These are phyloP conservation scores for Lochmaea capreae DNA, from an alignment of 2,888 invertebrate species.

Conservation along the genomic window DNA sequence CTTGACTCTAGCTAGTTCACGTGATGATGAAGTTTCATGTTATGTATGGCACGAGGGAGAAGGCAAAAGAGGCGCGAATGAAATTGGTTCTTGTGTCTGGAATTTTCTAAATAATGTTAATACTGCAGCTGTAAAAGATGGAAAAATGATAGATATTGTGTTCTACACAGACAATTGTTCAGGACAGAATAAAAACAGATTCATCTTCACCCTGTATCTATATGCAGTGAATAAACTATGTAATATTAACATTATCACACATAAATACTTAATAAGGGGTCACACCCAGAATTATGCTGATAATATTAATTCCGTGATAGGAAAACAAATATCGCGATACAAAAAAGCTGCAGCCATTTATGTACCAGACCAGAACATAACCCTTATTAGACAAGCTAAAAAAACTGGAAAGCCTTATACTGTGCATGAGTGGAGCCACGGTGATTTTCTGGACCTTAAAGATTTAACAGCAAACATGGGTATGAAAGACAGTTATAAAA, in stretches of 20 bases:
- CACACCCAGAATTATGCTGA: conserved; percentile 21
- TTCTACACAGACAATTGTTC: conserved; percentile 15
- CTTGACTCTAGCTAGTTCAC: conserved; percentile 49
- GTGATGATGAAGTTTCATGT: not conserved
- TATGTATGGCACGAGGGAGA: not conserved
- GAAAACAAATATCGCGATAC: conserved; percentile 23
- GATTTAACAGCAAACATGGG: conserved; percentile 32
- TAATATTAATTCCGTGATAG: conserved; percentile 30
- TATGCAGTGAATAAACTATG: conserved; percentile 11
- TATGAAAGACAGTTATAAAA: conserved; percentile 29
- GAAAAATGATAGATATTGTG: conserved; percentile 9
- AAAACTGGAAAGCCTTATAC: conserved; percentile 31
- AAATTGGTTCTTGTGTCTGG: conserved; percentile 48
- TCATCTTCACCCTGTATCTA: conserved; percentile 6
- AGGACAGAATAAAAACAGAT: conserved; percentile 16
- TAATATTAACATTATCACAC: conserved; percentile 10
- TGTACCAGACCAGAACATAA: conserved; percentile 16
- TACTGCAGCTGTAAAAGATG: conserved; percentile 17
- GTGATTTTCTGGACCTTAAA: conserved; percentile 34
- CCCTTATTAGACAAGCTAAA: conserved; percentile 26
- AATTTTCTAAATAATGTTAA: conserved; percentile 27
- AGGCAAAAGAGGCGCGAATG: conserved; percentile 41
- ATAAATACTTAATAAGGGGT: conserved; percentile 16
- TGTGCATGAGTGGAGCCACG: conserved; percentile 31
- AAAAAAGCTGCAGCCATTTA: conserved; percentile 30